Base-by-base conservation (phyloP, 2,113 vertebrate species). In the Callochromis pleurospilus region DNA sequence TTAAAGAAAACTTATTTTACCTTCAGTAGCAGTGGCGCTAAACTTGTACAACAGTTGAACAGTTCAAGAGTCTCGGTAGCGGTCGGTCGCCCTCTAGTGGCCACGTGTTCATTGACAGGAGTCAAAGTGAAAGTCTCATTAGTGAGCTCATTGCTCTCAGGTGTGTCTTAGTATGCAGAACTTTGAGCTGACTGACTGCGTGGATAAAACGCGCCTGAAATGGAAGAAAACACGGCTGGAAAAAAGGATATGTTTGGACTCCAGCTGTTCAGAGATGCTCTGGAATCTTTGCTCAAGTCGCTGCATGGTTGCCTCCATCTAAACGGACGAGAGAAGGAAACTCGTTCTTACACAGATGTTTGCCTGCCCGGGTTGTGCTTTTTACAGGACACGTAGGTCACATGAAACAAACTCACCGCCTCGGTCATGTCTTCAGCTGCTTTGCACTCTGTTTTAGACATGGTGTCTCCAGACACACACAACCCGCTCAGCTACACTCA, bases 201-300 rank as follows among this genome's bases (percentile, higher is more conserved):
- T 19, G 15, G 45, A 31, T 29, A 17, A 77, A n/a, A 49, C 15
- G 3, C 45, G 45, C 4, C 26, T 31, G 15, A 49, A 77, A 51
- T 47, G 10, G 42, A n/a, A 49, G 6, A 49, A 49, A 77, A 14
- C 12, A 7, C 6, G 40, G 14, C 15, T 31, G 6, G 14, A 12
- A 75, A 95, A 95, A 97, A 98, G 97, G 98, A 98, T 99, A 99
- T 99, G 94, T 91, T 95, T 97, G 55, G 94, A 93, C 81, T 95
- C 95, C 81, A 98, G 65, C 80, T 97, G 95, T 40, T 96, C 94
- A 1, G 96, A 95, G 53, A 98, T 92, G 2, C 89, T 90, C 83
- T 96, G 95, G 56, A 99, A 98, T 88, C 93, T 95, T 13, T 96
- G 97, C 38, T 97, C 96, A 62, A 99, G 92, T 42, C 94, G 90